These are phyloP conservation scores for Semnopithecus entellus DNA, from an alignment of 2,113 vertebrate genomes.

Conservation along the genomic window DNA sequence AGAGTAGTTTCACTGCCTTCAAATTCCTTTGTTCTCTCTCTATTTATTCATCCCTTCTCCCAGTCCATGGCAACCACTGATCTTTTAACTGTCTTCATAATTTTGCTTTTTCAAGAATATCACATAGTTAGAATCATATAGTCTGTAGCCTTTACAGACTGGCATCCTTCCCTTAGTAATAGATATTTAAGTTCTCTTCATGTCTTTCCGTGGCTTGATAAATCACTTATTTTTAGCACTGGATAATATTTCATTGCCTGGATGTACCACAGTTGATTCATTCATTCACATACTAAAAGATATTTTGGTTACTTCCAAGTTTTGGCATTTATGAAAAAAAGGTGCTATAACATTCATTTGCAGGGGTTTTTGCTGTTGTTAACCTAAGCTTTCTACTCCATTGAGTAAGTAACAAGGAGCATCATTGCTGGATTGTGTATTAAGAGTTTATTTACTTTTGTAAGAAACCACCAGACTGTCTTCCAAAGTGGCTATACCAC, in stretches of 20 bases:
- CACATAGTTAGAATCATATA: neutral
- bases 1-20: neutral
- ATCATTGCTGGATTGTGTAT: neutral
- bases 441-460: neutral
- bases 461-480: neutral
- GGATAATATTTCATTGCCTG: neutral
- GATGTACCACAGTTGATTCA: neutral
- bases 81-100: neutral
- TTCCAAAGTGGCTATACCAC: neutral
- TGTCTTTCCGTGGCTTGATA: neutral
- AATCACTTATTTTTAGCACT: neutral
- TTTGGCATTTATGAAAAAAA: neutral
- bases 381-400: neutral
- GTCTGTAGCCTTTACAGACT: neutral
- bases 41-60: neutral
- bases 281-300: neutral
- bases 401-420: neutral
- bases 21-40: neutral
- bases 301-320: neutral
- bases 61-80: neutral
- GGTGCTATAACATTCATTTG: neutral
- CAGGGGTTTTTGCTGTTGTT: neutral
- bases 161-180: neutral
- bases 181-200: neutral
- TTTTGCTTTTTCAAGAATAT: neutral